phyloP scores from a whole-genome alignment of 2,888 invertebrate species.

The Conops quadrifasciatus region DNA sequence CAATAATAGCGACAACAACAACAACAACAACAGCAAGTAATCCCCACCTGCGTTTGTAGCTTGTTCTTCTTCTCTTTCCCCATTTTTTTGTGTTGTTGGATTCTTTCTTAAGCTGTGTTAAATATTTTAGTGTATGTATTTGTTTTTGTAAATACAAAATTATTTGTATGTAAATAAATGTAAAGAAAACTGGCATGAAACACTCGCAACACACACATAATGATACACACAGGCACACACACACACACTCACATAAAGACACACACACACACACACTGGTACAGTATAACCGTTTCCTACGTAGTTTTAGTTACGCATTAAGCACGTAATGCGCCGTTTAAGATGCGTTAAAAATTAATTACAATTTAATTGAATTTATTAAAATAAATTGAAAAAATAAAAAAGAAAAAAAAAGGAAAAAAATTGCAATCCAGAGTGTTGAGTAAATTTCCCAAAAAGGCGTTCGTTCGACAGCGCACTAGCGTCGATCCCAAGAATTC shows the following conservation, averaged over 20 bases:
- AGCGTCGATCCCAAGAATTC: no score
- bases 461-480: no score
- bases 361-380: constrained; percentile 2
- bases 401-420: not conserved
- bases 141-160: constrained; percentile 21
- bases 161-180: constrained; percentile 19
- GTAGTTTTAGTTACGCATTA: constrained; percentile 16
- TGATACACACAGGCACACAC: constrained; percentile 9
- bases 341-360: constrained; percentile 1
- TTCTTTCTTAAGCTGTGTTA: constrained; percentile 4
- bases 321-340: not conserved
- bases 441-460: constrained; percentile 24
- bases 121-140: constrained; percentile 12
- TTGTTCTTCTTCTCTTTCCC: not conserved
- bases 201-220: constrained; percentile 17
- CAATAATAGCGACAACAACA: constrained; percentile 32
- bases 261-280: constrained; percentile 17
- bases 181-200: constrained; percentile 19
- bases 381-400: constrained; percentile 3
- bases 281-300: constrained; percentile 29
- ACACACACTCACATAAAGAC: constrained; percentile 24
- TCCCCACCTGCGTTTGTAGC: constrained; percentile 27
- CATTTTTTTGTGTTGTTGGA: no score
- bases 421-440: constrained; percentile 21
- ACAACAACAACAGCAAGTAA: constrained; percentile 27